These are phyloP conservation scores for Drosophila pegasa DNA, from an alignment of 2,888 invertebrate genomes.

Conservation along the genomic window DNA sequence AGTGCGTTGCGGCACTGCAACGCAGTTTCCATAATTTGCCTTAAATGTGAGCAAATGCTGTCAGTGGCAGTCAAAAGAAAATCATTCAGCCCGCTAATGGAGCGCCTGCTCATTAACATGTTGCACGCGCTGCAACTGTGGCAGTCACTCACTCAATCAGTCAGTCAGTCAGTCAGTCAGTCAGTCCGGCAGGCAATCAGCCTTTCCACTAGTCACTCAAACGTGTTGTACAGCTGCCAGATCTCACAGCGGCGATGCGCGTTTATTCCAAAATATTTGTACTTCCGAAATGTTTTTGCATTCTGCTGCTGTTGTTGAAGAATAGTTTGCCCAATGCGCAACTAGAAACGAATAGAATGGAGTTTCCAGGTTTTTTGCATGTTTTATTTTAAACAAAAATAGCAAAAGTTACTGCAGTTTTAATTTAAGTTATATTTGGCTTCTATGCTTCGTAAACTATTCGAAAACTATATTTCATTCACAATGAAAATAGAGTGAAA, in stretches of 20 bases:
- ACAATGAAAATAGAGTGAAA: constrained; percentile 14
- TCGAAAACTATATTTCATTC: not conserved
- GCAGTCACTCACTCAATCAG: constrained; percentile 22
- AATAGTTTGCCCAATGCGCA: not conserved
- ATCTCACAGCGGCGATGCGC: not conserved
- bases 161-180: constrained; percentile 18
- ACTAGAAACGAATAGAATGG: too few relatives aligned
- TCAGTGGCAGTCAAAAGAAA: constrained; percentile 25
- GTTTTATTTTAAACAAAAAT: too few relatives aligned
- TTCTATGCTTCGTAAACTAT: not conserved
- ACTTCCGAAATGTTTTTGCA: not conserved
- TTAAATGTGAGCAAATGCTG: constrained; percentile 26
- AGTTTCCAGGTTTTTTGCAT: too few relatives aligned
- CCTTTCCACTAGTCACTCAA: constrained; percentile 17
- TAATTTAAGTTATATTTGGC: too few relatives aligned
- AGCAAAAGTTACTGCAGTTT: too few relatives aligned
- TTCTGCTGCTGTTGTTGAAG: not conserved
- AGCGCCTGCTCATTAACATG: constrained; percentile 52
- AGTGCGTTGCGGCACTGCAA: constrained; percentile 20
- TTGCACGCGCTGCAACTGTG: constrained; percentile 21
- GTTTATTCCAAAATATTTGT: constrained; percentile 11
- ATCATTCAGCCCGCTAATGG: constrained; percentile 25
- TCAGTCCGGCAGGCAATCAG: constrained; percentile 23
- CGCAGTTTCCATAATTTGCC: constrained; percentile 36
- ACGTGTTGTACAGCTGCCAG: constrained; percentile 4